A percentile compares a stretch with the other conserved stretches of the same genome.
Conservation (phyloP, 1,140 invertebrate species). For the Drosophila sulfurigaster region DNA sequence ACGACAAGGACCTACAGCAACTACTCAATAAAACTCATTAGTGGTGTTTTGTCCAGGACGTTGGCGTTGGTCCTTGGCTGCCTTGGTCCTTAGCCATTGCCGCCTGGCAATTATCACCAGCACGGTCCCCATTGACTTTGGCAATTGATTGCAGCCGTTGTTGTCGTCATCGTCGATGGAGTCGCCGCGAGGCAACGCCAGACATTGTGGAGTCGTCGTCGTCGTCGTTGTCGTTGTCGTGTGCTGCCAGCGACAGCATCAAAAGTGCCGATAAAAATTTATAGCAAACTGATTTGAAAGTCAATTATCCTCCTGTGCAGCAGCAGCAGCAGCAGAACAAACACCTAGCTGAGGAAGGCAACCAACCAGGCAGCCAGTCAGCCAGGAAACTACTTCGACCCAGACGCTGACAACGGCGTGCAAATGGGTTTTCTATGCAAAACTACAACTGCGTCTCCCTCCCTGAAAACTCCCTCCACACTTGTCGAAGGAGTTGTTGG, state of each 20-base stretch:
- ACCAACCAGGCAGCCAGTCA: neutral
- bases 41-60: slow-evolving; percentile 74
- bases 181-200: slow-evolving; percentile 44
- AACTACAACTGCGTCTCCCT: slow-evolving; percentile 40
- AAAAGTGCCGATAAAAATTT: slow-evolving; percentile 84
- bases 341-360: too few relatives aligned
- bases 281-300: slow-evolving; percentile 85
- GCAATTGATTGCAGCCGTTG: slow-evolving; percentile 82
- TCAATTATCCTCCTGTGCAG: slow-evolving; percentile 72
- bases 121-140: slow-evolving; percentile 77
- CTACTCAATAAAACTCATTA: slow-evolving; percentile 83
- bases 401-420: slow-evolving; percentile 68
- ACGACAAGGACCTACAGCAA: slow-evolving; percentile 31
- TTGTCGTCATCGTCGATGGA: slow-evolving; percentile 29
- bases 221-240: neutral
- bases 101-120: slow-evolving; percentile 75
- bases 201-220: slow-evolving; percentile 22
- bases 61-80: neutral
- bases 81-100: slow-evolving; percentile 1
- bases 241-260: slow-evolving; percentile 74
- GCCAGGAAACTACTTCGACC: slow-evolving; percentile 61
- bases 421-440: slow-evolving; percentile 83
- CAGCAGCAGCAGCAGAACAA: neutral
- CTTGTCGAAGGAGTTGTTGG: neutral
- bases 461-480: neutral